Conservation (phyloP, 2,797 vertebrate genomes). For the Rhadinocentrus ornatus region DNA sequence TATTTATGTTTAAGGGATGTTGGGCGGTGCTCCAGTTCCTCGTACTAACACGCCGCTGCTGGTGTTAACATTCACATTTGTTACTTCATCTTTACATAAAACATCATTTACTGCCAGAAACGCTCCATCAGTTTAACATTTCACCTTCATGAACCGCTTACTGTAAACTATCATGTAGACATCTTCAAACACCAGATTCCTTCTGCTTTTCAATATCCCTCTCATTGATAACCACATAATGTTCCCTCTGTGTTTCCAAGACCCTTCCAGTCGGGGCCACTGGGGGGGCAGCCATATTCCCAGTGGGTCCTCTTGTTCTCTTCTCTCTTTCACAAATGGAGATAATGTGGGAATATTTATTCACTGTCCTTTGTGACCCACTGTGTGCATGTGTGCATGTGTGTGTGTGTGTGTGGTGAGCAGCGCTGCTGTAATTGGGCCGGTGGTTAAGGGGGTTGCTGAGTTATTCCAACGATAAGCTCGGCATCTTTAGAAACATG, state of each 20-base stretch:
- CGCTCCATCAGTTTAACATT: neutral
- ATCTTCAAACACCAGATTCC: neutral
- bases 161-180: neutral
- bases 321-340: conserved; percentile 47
- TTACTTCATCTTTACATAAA: neutral
- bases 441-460: conserved; percentile 68
- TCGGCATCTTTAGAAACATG: conserved; percentile 73
- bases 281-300: conserved; percentile 24
- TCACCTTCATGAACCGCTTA: neutral
- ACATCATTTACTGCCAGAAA: neutral
- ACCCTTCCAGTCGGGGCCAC: conserved; percentile 46
- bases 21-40: no score
- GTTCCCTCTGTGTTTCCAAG: conserved; percentile 25
- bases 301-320: conserved; percentile 57
- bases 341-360: conserved; percentile 92
- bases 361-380: conserved; percentile 86
- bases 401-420: conserved; percentile 45
- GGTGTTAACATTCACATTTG: no score
- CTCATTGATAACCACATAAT: conserved; percentile 51
- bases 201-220: neutral
- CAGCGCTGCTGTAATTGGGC: conserved; percentile 84
- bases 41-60: no score
- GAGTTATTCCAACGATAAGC: conserved; percentile 73
- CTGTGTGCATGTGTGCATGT: conserved; percentile 68
- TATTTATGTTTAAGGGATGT: no score